Conservation (phyloP, 2,888 invertebrate genomes). For the Cephus rjabovi region DNA sequence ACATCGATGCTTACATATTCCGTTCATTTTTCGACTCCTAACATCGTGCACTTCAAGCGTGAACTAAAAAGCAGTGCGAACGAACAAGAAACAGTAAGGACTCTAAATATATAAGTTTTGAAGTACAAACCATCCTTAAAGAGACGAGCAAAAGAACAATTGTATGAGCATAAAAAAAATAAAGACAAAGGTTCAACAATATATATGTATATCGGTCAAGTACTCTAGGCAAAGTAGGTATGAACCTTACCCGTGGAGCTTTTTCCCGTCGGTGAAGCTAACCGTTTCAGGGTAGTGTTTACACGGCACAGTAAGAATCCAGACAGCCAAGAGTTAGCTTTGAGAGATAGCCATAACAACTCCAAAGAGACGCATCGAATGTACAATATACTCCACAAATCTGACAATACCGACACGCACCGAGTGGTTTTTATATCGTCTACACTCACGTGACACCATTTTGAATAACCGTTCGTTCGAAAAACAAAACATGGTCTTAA, state of each 20-base stretch:
- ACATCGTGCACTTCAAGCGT: neutral
- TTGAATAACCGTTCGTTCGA: neutral
- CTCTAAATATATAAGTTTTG: neutral
- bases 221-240: too few relatives aligned
- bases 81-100: neutral
- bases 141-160: neutral
- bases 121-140: neutral
- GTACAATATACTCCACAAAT: neutral
- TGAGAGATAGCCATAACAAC: neutral
- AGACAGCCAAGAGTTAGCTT: neutral
- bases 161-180: neutral
- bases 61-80: neutral
- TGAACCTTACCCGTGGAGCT: too few relatives aligned
- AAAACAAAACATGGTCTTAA: neutral
- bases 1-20: neutral
- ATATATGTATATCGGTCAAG: neutral
- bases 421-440: neutral
- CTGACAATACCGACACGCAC: neutral
- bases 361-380: neutral
- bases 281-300: too few relatives aligned
- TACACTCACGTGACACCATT: neutral
- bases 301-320: neutral
- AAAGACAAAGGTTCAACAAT: neutral
- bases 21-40: neutral
- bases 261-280: too few relatives aligned